A percentile compares a stretch with the other conserved stretches of the same genome.
These are phyloP conservation scores for Druon quercuslanigerum DNA, from an alignment of 1,140 invertebrate species.

Conservation along the genomic window DNA sequence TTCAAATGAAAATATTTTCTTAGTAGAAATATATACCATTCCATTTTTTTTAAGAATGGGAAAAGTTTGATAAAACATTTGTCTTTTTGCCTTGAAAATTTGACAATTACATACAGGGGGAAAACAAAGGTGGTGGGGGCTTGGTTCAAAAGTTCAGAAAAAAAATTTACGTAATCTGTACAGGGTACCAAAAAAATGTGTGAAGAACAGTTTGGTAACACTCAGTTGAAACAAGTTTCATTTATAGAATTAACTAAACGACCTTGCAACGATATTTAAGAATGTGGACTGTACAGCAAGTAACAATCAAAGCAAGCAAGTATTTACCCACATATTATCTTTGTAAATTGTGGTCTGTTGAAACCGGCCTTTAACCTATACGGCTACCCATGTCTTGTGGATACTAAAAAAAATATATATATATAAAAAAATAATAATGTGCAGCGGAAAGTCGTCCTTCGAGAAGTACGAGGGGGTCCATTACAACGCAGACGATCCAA, in stretches of 20 bases:
- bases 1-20: no score
- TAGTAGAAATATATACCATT: no score
- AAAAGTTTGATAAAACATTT: no score
- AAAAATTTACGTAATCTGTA: no score
- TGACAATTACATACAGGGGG: no score
- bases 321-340: background rate
- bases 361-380: conserved; percentile 48
- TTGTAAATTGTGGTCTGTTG: conserved; percentile 31
- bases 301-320: conserved; percentile 18
- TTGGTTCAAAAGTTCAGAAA: no score
- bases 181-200: background rate
- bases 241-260: conserved; percentile 12
- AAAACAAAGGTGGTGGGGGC: no score
- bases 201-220: background rate
- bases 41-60: no score
- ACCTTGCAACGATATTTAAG: conserved; percentile 13
- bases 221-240: background rate
- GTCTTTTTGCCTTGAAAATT: no score
- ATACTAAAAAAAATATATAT: conserved; percentile 34
- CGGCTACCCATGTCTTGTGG: conserved; percentile 39
- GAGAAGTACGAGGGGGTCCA: conserved; percentile 48
- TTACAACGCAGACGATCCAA: conserved; percentile 46
- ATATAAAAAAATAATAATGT: background rate
- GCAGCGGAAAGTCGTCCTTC: conserved; percentile 48
- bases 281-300: background rate